A percentile compares a stretch with the other conserved stretches of the same genome.
Evolutionary conservation across 2,888 invertebrate genomes (phyloP).

Genomic region (Lepidocyrtoides sp.): DNA sequence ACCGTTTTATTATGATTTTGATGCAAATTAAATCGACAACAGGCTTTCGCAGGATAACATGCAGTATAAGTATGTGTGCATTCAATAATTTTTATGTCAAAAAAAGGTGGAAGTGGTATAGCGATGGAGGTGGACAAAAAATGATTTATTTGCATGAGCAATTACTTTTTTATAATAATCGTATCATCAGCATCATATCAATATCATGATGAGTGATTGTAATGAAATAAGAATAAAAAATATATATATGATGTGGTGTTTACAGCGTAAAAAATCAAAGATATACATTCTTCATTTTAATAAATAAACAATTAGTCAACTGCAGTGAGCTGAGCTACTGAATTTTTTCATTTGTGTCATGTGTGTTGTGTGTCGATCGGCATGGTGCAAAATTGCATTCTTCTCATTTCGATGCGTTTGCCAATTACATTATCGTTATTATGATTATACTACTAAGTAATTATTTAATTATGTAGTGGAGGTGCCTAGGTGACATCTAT

Average conservation of each 20-base stretch:
- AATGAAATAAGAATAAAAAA: constrained; percentile 22
- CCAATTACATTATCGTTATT: constrained; percentile 23
- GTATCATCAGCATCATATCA: constrained; percentile 31
- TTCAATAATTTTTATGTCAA: not conserved
- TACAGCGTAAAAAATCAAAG: constrained; percentile 30
- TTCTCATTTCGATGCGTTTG: constrained; percentile 5
- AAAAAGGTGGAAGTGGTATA: not conserved
- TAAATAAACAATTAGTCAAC: constrained; percentile 72
- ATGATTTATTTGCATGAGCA: constrained; percentile 52
- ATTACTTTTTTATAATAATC: constrained; percentile 31
- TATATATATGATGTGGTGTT: constrained; percentile 1
- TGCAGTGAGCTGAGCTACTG: not conserved
- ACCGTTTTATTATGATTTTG: constrained; percentile 56
- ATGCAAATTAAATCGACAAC: constrained; percentile 73
- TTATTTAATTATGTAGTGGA: constrained; percentile 61
- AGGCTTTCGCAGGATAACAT: too few relatives aligned
- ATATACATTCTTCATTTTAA: constrained; percentile 64
- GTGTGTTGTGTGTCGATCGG: constrained; percentile 29
- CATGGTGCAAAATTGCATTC: constrained; percentile 4
- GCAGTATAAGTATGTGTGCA: too few relatives aligned
- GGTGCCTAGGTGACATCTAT: constrained; percentile 12
- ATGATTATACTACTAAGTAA: constrained; percentile 67
- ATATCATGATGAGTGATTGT: constrained; percentile 24
- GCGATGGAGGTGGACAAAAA: not conserved
- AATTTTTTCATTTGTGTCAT: constrained; percentile 24